Evolutionary conservation across 37 sponge, comb jelly and placozoan genomes (phyloP).

Genomic region (Mnemiopsis leidyi): DNA sequence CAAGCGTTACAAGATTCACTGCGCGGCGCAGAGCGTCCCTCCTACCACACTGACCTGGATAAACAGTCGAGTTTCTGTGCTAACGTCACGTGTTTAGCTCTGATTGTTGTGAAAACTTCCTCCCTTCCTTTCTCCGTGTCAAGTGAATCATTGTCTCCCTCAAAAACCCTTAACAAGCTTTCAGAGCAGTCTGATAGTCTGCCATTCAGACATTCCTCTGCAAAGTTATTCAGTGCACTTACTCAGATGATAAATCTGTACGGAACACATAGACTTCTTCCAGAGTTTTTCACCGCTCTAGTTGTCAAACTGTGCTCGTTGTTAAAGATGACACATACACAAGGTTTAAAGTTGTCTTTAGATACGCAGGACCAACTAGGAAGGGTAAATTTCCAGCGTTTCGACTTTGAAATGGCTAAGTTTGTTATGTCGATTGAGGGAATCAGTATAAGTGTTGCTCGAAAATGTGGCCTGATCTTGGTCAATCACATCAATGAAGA

Average conservation of each 20-base stretch:
- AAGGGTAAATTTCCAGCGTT: not conserved
- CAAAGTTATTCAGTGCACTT: too few species aligned
- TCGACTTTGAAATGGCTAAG: not conserved
- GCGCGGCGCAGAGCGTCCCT: slow-evolving; percentile 45
- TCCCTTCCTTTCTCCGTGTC: not conserved
- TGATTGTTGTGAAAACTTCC: not conserved
- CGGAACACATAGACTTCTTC: slow-evolving; percentile 26
- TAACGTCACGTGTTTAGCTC: slow-evolving; percentile 8
- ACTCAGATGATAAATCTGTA: slow-evolving; percentile 10
- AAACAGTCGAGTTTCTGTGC: slow-evolving; percentile 20
- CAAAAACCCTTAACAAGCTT: not conserved
- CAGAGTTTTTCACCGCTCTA: slow-evolving; percentile 10
- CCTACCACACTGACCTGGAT: slow-evolving; percentile 31
- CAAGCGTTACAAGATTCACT: not conserved
- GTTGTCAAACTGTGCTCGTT: not conserved
- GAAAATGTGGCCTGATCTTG: not conserved
- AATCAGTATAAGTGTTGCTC: not conserved
- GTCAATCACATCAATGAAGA: not conserved
- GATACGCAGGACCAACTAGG: slow-evolving; percentile 32
- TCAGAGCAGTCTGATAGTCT: not conserved
- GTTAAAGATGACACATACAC: not conserved
- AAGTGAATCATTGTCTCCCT: not conserved
- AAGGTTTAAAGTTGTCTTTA: not conserved
- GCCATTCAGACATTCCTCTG: too few species aligned
- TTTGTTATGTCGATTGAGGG: not conserved